phyloP scores from a whole-genome alignment of 35 echinoderm and acorn worm species.

The Apostichopus californicus region DNA sequence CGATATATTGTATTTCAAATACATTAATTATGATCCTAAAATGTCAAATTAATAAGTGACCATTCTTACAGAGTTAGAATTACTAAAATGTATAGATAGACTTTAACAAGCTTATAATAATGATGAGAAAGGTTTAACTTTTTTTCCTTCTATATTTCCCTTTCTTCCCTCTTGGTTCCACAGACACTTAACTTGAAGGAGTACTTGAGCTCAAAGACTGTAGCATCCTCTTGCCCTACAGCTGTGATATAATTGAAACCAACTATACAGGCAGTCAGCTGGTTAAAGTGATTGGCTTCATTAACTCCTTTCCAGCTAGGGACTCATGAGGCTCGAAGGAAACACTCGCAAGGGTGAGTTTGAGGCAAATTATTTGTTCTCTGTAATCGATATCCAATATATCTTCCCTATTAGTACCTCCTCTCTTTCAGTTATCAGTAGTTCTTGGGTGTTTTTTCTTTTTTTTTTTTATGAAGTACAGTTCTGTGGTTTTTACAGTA shows the following conservation, averaged over 20 bases:
- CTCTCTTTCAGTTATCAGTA: not conserved
- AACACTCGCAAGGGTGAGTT: not conserved
- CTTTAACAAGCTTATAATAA: no score
- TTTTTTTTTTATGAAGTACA: not conserved
- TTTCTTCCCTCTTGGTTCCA: not conserved
- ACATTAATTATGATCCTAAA: no score
- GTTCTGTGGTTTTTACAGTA: no score
- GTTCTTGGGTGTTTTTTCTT: not conserved
- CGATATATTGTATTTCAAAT: no score
- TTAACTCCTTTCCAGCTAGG: not conserved
- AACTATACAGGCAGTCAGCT: not conserved
- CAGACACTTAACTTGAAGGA: not conserved
- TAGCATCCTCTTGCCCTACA: not conserved
- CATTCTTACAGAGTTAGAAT: no score
- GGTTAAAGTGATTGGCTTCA: not conserved
- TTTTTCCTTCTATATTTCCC: not conserved
- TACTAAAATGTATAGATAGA: no score
- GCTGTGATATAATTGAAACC: not conserved
- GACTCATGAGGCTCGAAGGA: not conserved
- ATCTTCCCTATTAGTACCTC: no score
- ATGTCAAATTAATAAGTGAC: no score
- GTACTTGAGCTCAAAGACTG: not conserved
- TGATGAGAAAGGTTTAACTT: not conserved
- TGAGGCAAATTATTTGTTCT: not conserved
- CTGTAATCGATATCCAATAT: not conserved